Evolutionary conservation across 1,140 invertebrate genomes (phyloP), one percentile per base, ranked within the genome.

Genomic region (Pseudomyrmex cubaensis): DNA sequence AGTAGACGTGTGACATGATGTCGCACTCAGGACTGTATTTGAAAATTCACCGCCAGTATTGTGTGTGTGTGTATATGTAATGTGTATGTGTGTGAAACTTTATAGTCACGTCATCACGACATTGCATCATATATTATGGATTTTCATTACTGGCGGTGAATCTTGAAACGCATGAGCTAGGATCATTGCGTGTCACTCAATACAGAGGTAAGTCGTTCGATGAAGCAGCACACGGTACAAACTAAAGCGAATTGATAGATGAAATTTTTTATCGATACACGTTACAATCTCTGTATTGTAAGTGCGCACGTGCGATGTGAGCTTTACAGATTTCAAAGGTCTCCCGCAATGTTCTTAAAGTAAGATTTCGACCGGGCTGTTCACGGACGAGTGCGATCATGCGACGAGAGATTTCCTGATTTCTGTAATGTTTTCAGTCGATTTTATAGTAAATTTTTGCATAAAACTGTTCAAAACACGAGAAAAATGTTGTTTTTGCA

Each of bases 1-100:
- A 17, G 66, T 72, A 78, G 35, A 22, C 54, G 54, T 48, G 44
- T 61, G 76, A 80, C 66, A 52, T 48, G 61, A 54, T 46, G 74
- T 76, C 50, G 25, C 57, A 25, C 59, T 54, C 62, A 35, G 35
- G 35, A 35, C 35, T 35, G 35, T 35, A 7, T 35, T 35, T 35
- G 35, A 35, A 35, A 35, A 35, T 35, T 7, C 35, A 35, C 3
- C 35, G 35, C 35, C 5, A 35, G 35, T 35, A 35, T 35, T 35
- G 35, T 35, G 5, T 35, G 35, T 35, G 35, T 35, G 35, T 35
- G 5, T 35, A 5, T 25, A 25, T 35, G 35, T 35, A 35, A 35
- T 35, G 35, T 35, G 35, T 35, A 7, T 7, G 35, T 35, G 35
- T 7, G 35, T 35, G 35, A 35, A 35, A 35, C 35, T 35, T 35